A percentile compares a stretch with the other conserved stretches of the same genome.
Evolutionary conservation across 1,140 invertebrate genomes (phyloP).

Genomic region (Drosophila tsacasi): DNA sequence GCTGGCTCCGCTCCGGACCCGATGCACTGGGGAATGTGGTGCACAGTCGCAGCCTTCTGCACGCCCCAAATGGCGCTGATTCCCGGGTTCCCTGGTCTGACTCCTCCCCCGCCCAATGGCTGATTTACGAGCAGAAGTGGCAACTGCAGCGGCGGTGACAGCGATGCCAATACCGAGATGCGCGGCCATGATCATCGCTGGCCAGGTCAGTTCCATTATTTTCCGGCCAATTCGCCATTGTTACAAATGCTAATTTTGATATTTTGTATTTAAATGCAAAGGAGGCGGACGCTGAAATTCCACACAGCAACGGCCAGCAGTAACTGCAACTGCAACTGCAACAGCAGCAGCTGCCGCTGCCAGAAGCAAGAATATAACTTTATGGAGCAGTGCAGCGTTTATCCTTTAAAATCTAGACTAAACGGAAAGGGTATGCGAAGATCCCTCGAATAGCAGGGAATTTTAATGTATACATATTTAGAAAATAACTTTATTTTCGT

Average conservation of each 20-base stretch:
- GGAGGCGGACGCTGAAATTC: constrained; percentile 41
- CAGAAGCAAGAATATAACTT: constrained; percentile 49
- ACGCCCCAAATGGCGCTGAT: constrained; percentile 27
- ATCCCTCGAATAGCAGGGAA: background rate
- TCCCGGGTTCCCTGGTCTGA: background rate
- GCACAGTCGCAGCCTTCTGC: constrained; percentile 56
- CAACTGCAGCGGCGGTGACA: constrained; percentile 14
- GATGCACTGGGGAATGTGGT: constrained; percentile 55
- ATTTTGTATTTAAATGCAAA: constrained; percentile 81
- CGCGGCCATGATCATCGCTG: constrained; percentile 69
- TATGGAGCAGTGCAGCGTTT: constrained; percentile 47
- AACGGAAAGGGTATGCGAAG: constrained; percentile 17
- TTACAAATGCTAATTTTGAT: constrained; percentile 84
- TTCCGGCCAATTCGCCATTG: constrained; percentile 81
- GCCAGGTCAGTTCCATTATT: constrained; percentile 82
- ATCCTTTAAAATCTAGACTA: constrained; percentile 42
- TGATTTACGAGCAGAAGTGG: constrained; percentile 64
- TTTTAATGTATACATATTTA: background rate
- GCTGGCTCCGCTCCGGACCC: constrained; percentile 12
- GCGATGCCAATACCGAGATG: constrained; percentile 37
- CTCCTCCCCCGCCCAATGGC: constrained; percentile 34
- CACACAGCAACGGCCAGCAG: constrained; percentile 21
- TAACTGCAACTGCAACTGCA: constrained; percentile 32
- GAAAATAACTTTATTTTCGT: too few relatives aligned
- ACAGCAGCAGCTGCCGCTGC: constrained; percentile 34